These are phyloP conservation scores for Brachyptera risi DNA, from an alignment of 2,888 invertebrate genomes.

Conservation along the genomic window DNA sequence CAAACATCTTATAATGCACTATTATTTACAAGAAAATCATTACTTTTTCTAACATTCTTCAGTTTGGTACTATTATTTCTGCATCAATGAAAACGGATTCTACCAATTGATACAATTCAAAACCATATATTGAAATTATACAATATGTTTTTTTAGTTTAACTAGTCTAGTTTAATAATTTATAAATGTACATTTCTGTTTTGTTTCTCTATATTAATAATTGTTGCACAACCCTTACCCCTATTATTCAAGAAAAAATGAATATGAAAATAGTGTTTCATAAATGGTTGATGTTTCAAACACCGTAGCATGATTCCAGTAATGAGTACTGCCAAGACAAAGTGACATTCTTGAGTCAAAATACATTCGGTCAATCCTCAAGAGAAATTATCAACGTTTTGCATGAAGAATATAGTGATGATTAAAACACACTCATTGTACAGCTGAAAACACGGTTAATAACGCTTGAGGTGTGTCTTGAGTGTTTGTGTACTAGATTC, in stretches of 20 bases:
- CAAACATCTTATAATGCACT: background rate
- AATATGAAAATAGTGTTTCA: background rate
- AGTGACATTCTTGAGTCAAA: too few species aligned
- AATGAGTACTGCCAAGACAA: too few species aligned
- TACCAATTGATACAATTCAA: too few species aligned
- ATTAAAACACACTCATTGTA: too few species aligned
- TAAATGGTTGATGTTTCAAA: slow-evolving; percentile 13
- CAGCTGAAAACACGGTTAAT: too few species aligned
- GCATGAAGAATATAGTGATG: too few species aligned
- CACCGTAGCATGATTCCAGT: slow-evolving; percentile 17
- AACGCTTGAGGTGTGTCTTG: too few species aligned
- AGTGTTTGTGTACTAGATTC: too few species aligned
- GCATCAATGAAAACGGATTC: slow-evolving; percentile 30
- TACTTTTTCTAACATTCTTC: background rate
- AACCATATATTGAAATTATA: slow-evolving; percentile 1
- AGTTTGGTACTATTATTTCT: background rate
- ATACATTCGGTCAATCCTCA: too few species aligned
- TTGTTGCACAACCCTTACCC: slow-evolving; percentile 17
- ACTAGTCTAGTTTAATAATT: background rate
- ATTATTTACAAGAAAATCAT: too few species aligned
- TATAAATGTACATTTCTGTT: too few species aligned
- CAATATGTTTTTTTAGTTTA: background rate
- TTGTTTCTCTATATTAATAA: too few species aligned
- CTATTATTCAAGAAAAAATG: background rate
- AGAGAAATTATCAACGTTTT: background rate